Evolutionary conservation across 2,797 vertebrate species (phyloP).

Genomic region (Avahi laniger): DNA sequence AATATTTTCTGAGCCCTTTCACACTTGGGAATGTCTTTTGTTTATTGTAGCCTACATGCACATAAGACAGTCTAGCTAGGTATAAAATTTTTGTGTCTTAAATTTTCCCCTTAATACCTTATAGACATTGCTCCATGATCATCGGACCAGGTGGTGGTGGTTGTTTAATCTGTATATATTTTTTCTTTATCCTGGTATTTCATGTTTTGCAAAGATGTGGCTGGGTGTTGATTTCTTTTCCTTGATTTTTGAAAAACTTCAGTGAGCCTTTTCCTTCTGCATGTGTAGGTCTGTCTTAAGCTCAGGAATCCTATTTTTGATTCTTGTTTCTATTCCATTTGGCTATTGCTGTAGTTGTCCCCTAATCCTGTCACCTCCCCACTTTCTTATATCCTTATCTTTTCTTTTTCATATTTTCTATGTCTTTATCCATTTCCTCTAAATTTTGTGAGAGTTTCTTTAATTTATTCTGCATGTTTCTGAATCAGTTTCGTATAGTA

Average conservation of each 20-base stretch:
- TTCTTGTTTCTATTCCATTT: neutral
- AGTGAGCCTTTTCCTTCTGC: neutral
- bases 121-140: neutral
- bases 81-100: constrained; percentile 56
- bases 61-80: constrained; percentile 44
- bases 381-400: neutral
- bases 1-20: constrained; percentile 1
- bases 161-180: neutral
- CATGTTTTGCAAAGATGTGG: neutral
- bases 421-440: neutral
- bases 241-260: neutral
- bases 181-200: neutral
- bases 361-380: neutral
- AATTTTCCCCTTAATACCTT: neutral
- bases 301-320: neutral
- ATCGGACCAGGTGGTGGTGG: neutral
- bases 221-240: neutral
- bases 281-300: neutral
- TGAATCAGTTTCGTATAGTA: neutral
- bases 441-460: neutral
- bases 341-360: neutral
- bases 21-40: neutral
- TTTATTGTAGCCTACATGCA: neutral
- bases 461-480: neutral
- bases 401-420: neutral